phyloP scores from a whole-genome alignment of 2,113 vertebrate genomes.

The Pomatostomus ruficeps region DNA sequence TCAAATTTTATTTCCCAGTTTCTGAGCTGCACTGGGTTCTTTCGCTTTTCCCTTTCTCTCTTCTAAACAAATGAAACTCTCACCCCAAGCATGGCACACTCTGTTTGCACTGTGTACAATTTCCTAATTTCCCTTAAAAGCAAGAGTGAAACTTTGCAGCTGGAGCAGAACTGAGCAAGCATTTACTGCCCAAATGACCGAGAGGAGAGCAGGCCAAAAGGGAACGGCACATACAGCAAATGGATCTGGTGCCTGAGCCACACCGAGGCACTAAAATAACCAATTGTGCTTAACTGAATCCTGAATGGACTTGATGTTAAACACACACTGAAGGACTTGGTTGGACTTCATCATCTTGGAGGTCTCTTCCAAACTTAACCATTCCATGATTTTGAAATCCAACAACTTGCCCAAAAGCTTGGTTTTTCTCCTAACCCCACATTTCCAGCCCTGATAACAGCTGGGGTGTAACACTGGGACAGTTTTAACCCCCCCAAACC shows the following conservation, averaged over 20 bases:
- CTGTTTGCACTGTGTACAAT: background rate
- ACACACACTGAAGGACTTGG: background rate
- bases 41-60: background rate
- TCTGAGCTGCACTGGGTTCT: background rate
- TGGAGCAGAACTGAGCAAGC: background rate
- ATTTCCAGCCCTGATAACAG: background rate
- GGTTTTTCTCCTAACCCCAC: background rate
- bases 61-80: background rate
- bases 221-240: background rate
- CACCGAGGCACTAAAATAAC: background rate
- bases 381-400: background rate
- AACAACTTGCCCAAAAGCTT: background rate
- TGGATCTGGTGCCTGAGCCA: background rate
- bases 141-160: background rate
- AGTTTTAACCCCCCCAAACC: background rate
- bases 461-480: background rate
- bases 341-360: background rate
- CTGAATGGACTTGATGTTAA: background rate
- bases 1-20: background rate
- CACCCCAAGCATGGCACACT: background rate
- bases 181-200: background rate
- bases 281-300: background rate
- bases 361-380: background rate
- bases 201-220: background rate
- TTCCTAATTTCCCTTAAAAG: background rate